Evolutionary conservation across 2,888 invertebrate species (phyloP), one percentile per base, ranked within the genome.

Genomic region (Podotricha telesiphe): DNA sequence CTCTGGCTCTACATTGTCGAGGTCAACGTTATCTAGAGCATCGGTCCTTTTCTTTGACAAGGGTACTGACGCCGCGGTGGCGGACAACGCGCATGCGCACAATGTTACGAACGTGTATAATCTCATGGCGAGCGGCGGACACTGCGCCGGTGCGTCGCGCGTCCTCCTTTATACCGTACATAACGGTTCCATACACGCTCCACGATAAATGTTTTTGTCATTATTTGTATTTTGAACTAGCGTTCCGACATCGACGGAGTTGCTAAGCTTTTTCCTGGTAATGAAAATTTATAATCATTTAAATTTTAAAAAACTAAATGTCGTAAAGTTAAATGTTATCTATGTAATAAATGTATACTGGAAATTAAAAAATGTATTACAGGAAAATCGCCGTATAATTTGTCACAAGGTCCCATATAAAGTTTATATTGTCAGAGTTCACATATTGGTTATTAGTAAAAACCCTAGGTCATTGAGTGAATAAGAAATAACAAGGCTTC

Each of bases 201-300:
- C 84, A 56, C 84, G 85, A 83, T 87, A 85, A 87, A 86, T 85
- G 82, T 84, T 82, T 87, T 80, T 82, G 86, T 84, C 86, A 87
- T 84, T 88, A 88, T 89, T 88, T 89, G 85, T 87, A 76, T 82
- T 85, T 78, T 78, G 81, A 82, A 83, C 82, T 81, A 81, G 76
- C 79, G 76, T 62, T 70, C 68, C 50, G 65, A 53, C 70, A 37
- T 28, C 51, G 69, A 71, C 73, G 77, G 75, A 74, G 66, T 67
- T 47, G 65, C 51, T 47, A 62, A 56, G 67, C 67, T 64, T 70
- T 75, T 73, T 73, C 70, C 69, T 70, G 66, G 68, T 65, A 61
- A 65, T 47, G 50, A 59, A 68, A 72, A 70, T 68, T 59, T 13
- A 45, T 20, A 53, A 1, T 51, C 48, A 19, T 19, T 19, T 48